Evolutionary conservation across 2,888 invertebrate species (phyloP).

Genomic region (Augiades crinisus): DNA sequence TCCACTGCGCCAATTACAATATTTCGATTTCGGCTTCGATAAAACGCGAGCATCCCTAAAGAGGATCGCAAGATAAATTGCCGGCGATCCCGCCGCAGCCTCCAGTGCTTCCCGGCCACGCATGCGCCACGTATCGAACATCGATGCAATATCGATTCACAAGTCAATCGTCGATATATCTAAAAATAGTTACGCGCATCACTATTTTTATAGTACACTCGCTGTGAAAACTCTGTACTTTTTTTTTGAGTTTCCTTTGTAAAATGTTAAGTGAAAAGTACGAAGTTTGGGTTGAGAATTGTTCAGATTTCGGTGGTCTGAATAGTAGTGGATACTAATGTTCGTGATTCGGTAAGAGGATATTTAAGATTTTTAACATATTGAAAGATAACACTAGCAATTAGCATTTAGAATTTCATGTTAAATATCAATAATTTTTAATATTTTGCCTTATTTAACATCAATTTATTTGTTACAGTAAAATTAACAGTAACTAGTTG

Average conservation of each 20-base stretch:
- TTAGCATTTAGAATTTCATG: too few relatives aligned
- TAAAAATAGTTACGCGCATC: slow-evolving; percentile 38
- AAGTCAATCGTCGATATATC: slow-evolving; percentile 41
- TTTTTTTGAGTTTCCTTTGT: neutral
- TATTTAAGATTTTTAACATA: neutral
- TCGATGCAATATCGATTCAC: slow-evolving; percentile 37
- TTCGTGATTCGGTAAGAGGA: slow-evolving; percentile 4
- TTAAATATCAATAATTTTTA: too few relatives aligned
- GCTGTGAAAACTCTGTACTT: slow-evolving; percentile 2
- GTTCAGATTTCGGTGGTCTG: neutral
- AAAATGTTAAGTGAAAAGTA: slow-evolving; percentile 12
- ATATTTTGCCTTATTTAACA: too few relatives aligned
- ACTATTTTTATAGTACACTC: slow-evolving; percentile 35
- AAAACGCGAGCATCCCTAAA: slow-evolving; percentile 39
- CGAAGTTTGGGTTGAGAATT: neutral
- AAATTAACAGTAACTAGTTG: too few relatives aligned
- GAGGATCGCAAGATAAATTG: slow-evolving; percentile 47
- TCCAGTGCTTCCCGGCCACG: slow-evolving; percentile 46
- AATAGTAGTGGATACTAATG: neutral
- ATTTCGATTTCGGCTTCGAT: slow-evolving; percentile 31
- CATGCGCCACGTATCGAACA: slow-evolving; percentile 39
- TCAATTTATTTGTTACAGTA: too few relatives aligned
- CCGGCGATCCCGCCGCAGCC: slow-evolving; percentile 47
- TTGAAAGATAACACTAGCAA: too few relatives aligned
- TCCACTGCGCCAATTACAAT: neutral